Conservation (phyloP, 1,140 invertebrate genomes). For the Trachymyrmex septentrionalis region DNA sequence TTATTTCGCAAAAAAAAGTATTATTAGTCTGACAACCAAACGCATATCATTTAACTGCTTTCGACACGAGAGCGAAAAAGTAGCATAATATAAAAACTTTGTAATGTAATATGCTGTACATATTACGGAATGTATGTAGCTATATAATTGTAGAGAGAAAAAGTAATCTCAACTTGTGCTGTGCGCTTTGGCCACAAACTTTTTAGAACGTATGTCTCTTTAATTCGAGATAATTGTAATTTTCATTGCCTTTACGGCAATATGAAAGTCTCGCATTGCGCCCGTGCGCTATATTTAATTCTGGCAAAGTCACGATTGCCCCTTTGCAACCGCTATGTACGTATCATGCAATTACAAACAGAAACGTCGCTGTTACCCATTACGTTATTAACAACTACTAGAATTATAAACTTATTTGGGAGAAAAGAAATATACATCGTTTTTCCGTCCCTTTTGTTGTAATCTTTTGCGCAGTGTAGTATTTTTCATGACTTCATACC, state of each 20-base stretch:
- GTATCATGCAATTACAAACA: neutral
- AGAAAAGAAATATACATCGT: neutral
- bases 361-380: neutral
- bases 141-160: slow-evolving; percentile 29
- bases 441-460: neutral
- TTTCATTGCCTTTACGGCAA: slow-evolving; percentile 7
- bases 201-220: slow-evolving; percentile 22
- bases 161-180: slow-evolving; percentile 33
- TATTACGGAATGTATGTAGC: slow-evolving; percentile 9
- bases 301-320: slow-evolving; percentile 38
- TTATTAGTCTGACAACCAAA: slow-evolving; percentile 15
- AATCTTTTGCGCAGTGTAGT: too few relatives aligned
- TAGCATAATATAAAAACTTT: slow-evolving; percentile 30
- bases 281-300: slow-evolving; percentile 60
- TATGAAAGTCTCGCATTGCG: too few relatives aligned
- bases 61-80: slow-evolving; percentile 13
- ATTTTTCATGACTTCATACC: neutral
- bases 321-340: neutral
- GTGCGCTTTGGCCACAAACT: slow-evolving; percentile 31
- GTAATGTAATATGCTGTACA: neutral
- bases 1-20: neutral
- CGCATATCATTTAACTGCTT: neutral
- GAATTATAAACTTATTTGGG: neutral
- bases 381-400: neutral
- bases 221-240: slow-evolving; percentile 58